Conservation (phyloP, 1,140 invertebrate genomes). For the Bombus cullumanus region DNA sequence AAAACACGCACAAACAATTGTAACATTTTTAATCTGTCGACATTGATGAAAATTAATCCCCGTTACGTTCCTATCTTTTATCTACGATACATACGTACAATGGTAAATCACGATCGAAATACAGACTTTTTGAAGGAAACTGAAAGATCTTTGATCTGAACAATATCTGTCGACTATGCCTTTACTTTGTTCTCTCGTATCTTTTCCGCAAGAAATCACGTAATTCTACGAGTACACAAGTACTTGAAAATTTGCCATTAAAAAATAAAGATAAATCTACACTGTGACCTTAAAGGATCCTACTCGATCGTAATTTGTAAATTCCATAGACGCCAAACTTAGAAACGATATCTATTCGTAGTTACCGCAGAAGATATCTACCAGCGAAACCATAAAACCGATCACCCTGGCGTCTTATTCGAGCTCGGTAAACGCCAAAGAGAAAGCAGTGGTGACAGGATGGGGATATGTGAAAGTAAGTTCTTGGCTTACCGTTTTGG, state of each 20-base stretch:
- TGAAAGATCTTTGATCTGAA: not conserved
- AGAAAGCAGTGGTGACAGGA: slow-evolving; percentile 82
- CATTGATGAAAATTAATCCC: no score
- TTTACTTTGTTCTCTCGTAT: no score
- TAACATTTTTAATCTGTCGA: no score
- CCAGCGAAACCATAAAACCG: slow-evolving; percentile 47
- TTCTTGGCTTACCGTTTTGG: slow-evolving; percentile 38
- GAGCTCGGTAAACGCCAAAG: slow-evolving; percentile 6
- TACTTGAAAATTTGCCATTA: no score
- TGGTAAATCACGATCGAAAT: not conserved
- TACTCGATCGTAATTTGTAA: not conserved
- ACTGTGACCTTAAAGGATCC: not conserved
- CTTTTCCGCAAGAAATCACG: not conserved
- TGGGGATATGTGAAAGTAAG: slow-evolving; percentile 84
- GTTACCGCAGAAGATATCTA: not conserved
- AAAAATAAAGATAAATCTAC: not conserved
- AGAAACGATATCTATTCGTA: not conserved
- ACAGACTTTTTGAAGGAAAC: not conserved
- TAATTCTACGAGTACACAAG: no score
- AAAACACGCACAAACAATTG: no score
- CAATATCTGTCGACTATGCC: not conserved
- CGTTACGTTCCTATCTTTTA: no score
- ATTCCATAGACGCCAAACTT: no score
- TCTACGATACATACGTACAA: no score
- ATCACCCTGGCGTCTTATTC: slow-evolving; percentile 58